Conservation (phyloP, 2,797 vertebrate genomes). For the Gymnocypris eckloni region DNA sequence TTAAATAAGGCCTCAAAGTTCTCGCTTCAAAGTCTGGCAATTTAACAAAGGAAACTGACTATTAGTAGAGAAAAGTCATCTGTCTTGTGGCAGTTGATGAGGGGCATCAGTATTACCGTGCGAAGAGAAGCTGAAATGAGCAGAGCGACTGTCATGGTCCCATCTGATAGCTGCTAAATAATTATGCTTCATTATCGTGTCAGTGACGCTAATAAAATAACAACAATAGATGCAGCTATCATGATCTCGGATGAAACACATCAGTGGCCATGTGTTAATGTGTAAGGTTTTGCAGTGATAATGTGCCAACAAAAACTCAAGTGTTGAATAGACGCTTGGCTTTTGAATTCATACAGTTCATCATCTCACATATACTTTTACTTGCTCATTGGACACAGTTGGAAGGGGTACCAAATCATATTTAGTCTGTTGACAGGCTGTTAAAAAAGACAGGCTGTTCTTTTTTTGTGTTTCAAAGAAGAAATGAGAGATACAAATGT, state of each 20-base stretch:
- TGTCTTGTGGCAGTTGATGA: slow-evolving; percentile 15
- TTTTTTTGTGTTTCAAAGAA: neutral
- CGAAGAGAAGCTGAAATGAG: slow-evolving; percentile 10
- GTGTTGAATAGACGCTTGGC: neutral
- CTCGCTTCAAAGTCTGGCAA: slow-evolving; percentile 21
- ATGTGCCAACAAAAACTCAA: slow-evolving; percentile 14
- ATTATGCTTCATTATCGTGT: slow-evolving; percentile 32
- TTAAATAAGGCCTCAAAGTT: slow-evolving; percentile 31
- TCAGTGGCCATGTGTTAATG: neutral
- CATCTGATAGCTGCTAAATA: slow-evolving; percentile 22
- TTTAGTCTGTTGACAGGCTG: too few species aligned
- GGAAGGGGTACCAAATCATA: neutral
- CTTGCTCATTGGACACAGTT: too few species aligned
- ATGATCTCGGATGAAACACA: neutral
- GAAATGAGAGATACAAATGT: neutral
- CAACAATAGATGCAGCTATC: slow-evolving; percentile 17
- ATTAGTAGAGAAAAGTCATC: slow-evolving; percentile 33
- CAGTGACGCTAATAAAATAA: slow-evolving; percentile 37
- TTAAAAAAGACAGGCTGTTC: too few species aligned
- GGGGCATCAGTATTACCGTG: slow-evolving; percentile 10
- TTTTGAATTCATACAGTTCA: neutral
- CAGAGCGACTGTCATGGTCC: slow-evolving; percentile 19
- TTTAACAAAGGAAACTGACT: slow-evolving; percentile 44
- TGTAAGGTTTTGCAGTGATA: neutral
- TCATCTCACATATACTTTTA: neutral